phyloP scores from a whole-genome alignment of 1,140 invertebrate species.

The Diprion similis region DNA sequence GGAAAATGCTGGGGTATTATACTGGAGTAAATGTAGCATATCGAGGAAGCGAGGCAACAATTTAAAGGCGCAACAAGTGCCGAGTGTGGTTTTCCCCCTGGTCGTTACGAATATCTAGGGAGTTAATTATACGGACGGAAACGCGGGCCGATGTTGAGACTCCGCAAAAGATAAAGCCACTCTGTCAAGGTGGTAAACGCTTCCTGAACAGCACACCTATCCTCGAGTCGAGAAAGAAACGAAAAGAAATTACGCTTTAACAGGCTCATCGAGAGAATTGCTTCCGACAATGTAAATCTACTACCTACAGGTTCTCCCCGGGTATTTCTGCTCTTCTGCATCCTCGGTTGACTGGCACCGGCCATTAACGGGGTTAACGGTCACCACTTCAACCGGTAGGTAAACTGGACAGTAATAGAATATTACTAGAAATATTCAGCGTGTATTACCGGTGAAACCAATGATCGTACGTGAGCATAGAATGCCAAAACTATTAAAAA shows the following conservation, averaged over 20 bases:
- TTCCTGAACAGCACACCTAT: not conserved
- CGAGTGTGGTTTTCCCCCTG: not conserved
- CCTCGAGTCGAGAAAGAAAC: too few species aligned
- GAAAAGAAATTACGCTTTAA: not conserved
- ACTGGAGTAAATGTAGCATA: not conserved
- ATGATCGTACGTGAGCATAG: too few species aligned
- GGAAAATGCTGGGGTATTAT: too few species aligned
- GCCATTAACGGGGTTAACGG: not conserved
- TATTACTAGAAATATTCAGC: not conserved
- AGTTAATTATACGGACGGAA: slow-evolving; percentile 5
- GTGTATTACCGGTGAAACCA: too few species aligned
- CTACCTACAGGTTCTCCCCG: too few species aligned
- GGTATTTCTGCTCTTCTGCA: not conserved
- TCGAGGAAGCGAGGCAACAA: not conserved
- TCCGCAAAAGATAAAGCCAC: not conserved
- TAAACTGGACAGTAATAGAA: not conserved
- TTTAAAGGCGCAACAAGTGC: not conserved
- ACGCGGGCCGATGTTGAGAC: not conserved
- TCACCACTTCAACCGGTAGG: not conserved
- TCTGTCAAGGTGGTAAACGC: not conserved
- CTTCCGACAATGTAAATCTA: slow-evolving; percentile 5
- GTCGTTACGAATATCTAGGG: not conserved
- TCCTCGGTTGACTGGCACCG: not conserved
- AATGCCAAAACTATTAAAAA: too few species aligned
- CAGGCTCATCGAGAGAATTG: not conserved